Evolutionary conservation across 1,140 invertebrate genomes (phyloP).

Genomic region (Microplitis mediator): DNA sequence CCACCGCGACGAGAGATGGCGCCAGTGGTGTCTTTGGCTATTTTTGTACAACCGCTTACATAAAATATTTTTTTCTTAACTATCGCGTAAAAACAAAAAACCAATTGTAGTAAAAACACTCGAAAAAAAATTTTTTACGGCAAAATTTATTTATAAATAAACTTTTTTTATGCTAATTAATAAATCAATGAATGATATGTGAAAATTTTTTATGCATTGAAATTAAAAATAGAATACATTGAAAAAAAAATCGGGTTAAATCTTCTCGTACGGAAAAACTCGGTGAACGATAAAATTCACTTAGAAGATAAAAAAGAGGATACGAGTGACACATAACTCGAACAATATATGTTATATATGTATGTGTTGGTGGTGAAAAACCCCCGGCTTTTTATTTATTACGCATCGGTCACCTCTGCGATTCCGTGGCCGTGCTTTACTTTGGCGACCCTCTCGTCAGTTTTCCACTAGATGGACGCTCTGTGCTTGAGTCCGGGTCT

Average conservation of each 20-base stretch:
- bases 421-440: constrained; percentile 23
- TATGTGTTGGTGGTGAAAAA: not conserved
- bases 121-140: too few species aligned
- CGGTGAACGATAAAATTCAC: constrained; percentile 21
- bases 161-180: too few species aligned
- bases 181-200: too few species aligned
- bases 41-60: too few species aligned
- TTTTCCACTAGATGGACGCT: constrained; percentile 13
- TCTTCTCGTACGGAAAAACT: constrained; percentile 21
- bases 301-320: constrained; percentile 8
- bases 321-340: not conserved
- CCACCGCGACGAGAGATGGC: too few species aligned
- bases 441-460: constrained; percentile 20
- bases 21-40: too few species aligned
- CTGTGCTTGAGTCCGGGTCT: not conserved
- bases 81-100: too few species aligned
- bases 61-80: too few species aligned
- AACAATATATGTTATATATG: not conserved
- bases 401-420: constrained; percentile 41
- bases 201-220: too few species aligned
- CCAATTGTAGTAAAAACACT: too few species aligned
- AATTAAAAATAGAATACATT: constrained; percentile 20
- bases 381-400: constrained; percentile 35
- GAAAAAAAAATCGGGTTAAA: constrained; percentile 18
- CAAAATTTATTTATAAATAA: too few species aligned